Evolutionary conservation across 2,888 invertebrate genomes (phyloP).

Genomic region (Cheilosia variabilis): DNA sequence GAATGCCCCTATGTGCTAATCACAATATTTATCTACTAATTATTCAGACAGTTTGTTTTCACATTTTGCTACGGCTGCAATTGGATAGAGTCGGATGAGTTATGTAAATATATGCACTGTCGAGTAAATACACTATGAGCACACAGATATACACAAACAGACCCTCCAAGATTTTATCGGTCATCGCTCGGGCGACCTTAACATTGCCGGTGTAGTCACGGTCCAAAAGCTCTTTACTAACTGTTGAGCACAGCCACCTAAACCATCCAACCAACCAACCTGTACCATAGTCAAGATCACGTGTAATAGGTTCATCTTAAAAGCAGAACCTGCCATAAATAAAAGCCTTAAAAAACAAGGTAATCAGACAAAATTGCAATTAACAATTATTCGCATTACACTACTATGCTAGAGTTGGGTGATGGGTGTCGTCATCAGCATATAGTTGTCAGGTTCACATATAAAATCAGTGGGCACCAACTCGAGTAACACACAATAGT

Average conservation of each 20-base stretch:
- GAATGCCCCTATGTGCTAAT: background rate
- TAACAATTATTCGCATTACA: background rate
- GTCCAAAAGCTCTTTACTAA: background rate
- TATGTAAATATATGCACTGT: background rate
- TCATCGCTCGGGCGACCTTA: constrained; percentile 2
- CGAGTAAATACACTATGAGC: background rate
- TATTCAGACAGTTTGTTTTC: background rate
- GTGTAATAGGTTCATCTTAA: background rate
- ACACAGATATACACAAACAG: background rate
- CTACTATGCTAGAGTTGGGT: background rate
- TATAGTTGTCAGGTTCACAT: constrained; percentile 4
- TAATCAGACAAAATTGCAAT: background rate
- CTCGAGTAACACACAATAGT: constrained; percentile 5
- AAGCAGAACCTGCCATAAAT: background rate
- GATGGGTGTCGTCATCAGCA: constrained; percentile 10
- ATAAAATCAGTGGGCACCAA: constrained; percentile 3
- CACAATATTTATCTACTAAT: background rate
- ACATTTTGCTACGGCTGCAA: background rate
- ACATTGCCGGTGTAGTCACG: background rate
- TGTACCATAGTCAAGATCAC: background rate
- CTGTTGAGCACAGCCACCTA: too few relatives aligned
- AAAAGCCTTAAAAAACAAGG: background rate
- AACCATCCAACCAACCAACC: background rate
- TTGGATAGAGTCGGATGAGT: background rate
- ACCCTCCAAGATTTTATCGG: background rate